Conservation (phyloP, 2,797 vertebrate genomes). For the Heteromormyrus szaboi region DNA sequence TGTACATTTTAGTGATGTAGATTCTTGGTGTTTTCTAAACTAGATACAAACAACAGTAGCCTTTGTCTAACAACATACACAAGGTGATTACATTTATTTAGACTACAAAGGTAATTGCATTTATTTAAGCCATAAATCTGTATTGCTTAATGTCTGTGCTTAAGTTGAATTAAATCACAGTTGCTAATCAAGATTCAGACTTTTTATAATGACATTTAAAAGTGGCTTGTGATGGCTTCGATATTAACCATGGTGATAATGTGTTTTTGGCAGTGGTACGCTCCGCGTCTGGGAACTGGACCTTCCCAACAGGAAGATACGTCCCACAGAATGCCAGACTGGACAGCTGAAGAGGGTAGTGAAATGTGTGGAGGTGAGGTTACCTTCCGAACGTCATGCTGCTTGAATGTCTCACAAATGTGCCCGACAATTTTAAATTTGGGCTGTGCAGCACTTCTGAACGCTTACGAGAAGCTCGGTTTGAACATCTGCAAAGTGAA, state of each 20-base stretch:
- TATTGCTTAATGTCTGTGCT: background rate
- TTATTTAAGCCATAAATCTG: background rate
- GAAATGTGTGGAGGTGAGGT: conserved; percentile 65
- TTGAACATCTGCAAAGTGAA: background rate
- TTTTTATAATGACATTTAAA: background rate
- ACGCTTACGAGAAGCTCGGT: background rate
- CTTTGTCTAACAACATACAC: background rate
- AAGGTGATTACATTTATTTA: background rate
- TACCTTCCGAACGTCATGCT: background rate
- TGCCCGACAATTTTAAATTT: background rate
- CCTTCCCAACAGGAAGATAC: conserved; percentile 70
- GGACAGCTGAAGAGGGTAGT: conserved; percentile 70
- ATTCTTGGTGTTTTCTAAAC: background rate
- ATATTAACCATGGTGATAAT: background rate
- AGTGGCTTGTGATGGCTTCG: background rate
- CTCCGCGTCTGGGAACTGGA: conserved; percentile 81
- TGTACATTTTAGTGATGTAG: background rate
- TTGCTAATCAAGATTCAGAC: background rate
- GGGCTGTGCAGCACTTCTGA: background rate
- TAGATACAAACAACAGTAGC: background rate
- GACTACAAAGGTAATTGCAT: background rate
- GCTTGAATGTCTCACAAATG: background rate
- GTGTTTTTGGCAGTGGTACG: conserved; percentile 57
- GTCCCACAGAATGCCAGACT: conserved; percentile 67
- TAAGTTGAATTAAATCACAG: background rate